Percentiles rank a stretch among this genome's conserved stretches.
Conservation (phyloP, 2,888 invertebrate genomes). For the Terebella lapidaria region DNA sequence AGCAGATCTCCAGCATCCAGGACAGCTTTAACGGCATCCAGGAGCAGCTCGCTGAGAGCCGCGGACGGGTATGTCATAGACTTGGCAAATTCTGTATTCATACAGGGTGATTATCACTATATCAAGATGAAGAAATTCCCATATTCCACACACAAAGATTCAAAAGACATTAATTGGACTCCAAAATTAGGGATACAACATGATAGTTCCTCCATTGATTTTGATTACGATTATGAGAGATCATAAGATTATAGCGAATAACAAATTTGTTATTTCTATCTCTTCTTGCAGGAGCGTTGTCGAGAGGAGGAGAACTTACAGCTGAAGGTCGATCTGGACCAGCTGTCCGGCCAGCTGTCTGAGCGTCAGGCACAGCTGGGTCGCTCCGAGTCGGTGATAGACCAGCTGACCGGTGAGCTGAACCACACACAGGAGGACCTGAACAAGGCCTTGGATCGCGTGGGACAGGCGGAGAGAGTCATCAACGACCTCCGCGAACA, state of each 20-base stretch:
- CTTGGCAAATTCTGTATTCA: background rate
- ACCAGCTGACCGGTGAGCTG: constrained; percentile 44
- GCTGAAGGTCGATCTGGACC: constrained; percentile 3
- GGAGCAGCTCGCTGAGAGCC: constrained; percentile 39
- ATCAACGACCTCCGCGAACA: constrained; percentile 36
- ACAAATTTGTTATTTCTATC: too few relatives aligned
- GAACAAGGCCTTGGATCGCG: constrained; percentile 32
- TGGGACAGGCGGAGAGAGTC: constrained; percentile 37
- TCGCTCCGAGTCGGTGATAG: constrained; percentile 46
- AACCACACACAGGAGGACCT: constrained; percentile 41
- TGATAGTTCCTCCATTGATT: too few relatives aligned
- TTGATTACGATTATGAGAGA: too few relatives aligned
- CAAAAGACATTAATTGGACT: too few relatives aligned
- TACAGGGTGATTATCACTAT: too few relatives aligned
- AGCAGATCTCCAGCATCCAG: constrained; percentile 39
- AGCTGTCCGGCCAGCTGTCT: constrained; percentile 36
- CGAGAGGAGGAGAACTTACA: constrained; percentile 28
- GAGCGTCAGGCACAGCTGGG: constrained; percentile 39
- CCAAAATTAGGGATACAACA: too few relatives aligned
- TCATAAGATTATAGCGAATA: too few relatives aligned
- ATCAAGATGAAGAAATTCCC: too few relatives aligned
- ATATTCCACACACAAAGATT: too few relatives aligned
- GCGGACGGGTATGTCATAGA: constrained; percentile 11
- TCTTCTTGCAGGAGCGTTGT: constrained; percentile 35
- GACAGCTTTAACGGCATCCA: constrained; percentile 35